These are phyloP conservation scores for Thaumatotibia leucotreta DNA, from an alignment of 1,140 invertebrate genomes.

Conservation along the genomic window DNA sequence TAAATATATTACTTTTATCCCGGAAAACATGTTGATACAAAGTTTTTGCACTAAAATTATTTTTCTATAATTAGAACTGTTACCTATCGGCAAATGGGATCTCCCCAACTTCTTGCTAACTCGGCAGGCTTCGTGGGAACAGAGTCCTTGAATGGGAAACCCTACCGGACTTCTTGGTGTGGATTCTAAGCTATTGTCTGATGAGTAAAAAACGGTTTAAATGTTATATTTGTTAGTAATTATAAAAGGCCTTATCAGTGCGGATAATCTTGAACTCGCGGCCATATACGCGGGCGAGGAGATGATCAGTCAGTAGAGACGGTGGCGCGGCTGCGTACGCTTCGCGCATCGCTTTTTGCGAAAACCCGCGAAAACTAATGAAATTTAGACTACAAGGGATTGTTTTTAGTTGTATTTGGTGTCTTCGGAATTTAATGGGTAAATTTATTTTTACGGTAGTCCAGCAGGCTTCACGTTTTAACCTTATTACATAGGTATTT, in stretches of 20 bases:
- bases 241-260: constrained; percentile 6
- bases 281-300: background rate
- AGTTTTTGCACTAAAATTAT: background rate
- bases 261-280: constrained; percentile 4
- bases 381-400: background rate
- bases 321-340: background rate
- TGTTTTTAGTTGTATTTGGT: background rate
- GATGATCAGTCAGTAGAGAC: background rate
- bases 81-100: background rate
- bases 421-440: background rate
- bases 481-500: too few relatives aligned
- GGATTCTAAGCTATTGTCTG: background rate
- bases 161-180: background rate
- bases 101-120: background rate
- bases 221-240: constrained; percentile 12
- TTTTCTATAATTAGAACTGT: background rate
- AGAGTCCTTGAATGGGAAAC: background rate
- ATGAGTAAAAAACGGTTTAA: constrained; percentile 1
- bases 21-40: too few relatives aligned
- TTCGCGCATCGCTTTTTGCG: background rate
- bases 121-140: background rate
- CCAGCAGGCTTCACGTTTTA: too few relatives aligned
- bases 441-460: background rate
- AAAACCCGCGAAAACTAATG: background rate
- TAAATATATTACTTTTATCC: too few relatives aligned